Evolutionary conservation across 2,888 invertebrate species (phyloP), one percentile per base, ranked within the genome.

Genomic region (Vandiemenella viatica): DNA sequence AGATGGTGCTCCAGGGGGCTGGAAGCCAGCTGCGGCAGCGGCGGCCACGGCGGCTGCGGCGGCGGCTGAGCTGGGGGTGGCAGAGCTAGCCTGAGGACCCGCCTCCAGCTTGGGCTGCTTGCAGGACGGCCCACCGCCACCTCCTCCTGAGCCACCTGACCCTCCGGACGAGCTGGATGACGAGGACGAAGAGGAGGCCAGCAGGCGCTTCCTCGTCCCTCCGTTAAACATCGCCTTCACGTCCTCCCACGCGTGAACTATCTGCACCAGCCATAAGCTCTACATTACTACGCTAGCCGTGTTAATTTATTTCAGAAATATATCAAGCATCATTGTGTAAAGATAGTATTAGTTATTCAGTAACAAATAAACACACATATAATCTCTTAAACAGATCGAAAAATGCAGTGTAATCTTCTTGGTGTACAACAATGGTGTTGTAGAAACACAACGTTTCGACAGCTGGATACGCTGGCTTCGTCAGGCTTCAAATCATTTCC

Each of bases 221-320:
- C 96, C 96, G 66, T 97, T 97, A 66, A 96, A 97, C 95, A 96
- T 96, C 3, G 96, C 96, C 61, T 96, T 96, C 0, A 96, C 95
- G 65, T 96, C 96, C 67, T 95, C 95, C 95, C 95, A 96, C 0
- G 92, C 91, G 59, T 87, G 83, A 0, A 77, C 74, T n/a, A n/a
- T n/a, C n/a, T n/a, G n/a, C n/a, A n/a, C n/a, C n/a, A n/a, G n/a
- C n/a, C n/a, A n/a, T n/a, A n/a, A n/a, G n/a, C n/a, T n/a, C n/a
- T n/a, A n/a, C n/a, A n/a, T n/a, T n/a, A n/a, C n/a, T n/a, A n/a
- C n/a, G n/a, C n/a, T n/a, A n/a, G n/a, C n/a, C n/a, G n/a, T n/a
- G n/a, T n/a, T n/a, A n/a, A n/a, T n/a, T n/a, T n/a, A n/a, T n/a
- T n/a, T n/a, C n/a, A n/a, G n/a, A n/a, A n/a, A n/a, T n/a, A n/a